phyloP scores from a whole-genome alignment of 2,888 invertebrate genomes.

The Netelia fuscicornis region DNA sequence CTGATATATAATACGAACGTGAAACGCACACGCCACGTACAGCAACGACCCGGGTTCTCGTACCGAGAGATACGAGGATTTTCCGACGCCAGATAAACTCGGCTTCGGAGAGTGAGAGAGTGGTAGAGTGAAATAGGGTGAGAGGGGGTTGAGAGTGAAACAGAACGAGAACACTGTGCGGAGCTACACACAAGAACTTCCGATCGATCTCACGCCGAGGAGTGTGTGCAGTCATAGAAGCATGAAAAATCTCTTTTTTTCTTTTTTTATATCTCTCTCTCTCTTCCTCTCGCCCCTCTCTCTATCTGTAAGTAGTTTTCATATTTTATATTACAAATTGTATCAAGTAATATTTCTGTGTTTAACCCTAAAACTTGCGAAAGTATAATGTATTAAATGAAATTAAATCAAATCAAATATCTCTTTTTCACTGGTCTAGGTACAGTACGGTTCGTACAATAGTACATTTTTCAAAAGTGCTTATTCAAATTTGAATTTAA shows the following conservation, averaged over 20 bases:
- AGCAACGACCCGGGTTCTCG: no score
- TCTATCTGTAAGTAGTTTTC: no score
- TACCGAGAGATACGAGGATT: not conserved
- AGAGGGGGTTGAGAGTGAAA: constrained; percentile 44
- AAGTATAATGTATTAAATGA: no score
- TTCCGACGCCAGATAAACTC: no score
- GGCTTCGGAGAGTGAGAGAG: not conserved
- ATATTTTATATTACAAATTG: no score
- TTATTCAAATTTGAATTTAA: not conserved
- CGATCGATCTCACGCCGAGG: constrained; percentile 60
- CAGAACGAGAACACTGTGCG: constrained; percentile 18
- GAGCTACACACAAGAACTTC: constrained; percentile 45
- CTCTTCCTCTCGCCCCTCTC: no score
- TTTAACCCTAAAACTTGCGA: no score
- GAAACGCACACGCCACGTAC: no score
- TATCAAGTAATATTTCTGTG: no score
- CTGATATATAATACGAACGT: not conserved
- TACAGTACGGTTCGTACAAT: not conserved
- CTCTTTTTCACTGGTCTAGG: not conserved
- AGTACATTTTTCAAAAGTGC: not conserved
- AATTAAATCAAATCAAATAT: no score
- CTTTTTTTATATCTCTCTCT: not conserved
- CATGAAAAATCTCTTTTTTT: constrained; percentile 55
- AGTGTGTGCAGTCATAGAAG: constrained; percentile 52
- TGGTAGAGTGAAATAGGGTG: constrained; percentile 21